These are phyloP conservation scores for Misgurnus mizolepis DNA, from an alignment of 2,113 vertebrate genomes.

Conservation along the genomic window DNA sequence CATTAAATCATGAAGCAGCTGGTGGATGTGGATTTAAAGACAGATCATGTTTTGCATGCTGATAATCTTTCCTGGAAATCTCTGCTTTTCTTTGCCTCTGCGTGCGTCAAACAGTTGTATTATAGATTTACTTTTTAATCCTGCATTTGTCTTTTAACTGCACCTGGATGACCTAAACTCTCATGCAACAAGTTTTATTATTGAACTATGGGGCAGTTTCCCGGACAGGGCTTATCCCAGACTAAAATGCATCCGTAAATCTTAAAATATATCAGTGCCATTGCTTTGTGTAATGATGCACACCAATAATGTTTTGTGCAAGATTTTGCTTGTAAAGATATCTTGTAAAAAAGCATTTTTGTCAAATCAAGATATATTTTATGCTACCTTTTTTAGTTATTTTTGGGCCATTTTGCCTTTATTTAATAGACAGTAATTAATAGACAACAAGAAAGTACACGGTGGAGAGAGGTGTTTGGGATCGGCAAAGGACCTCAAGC, in stretches of 20 bases:
- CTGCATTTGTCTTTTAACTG: constrained; percentile 1
- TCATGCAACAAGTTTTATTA: neutral
- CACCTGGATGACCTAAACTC: neutral
- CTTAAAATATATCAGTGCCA: too few relatives aligned
- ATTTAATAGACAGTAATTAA: too few relatives aligned
- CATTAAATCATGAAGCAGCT: neutral
- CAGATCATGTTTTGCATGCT: neutral
- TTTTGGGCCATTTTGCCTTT: too few relatives aligned
- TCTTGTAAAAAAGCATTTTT: too few relatives aligned
- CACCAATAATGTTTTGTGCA: too few relatives aligned
- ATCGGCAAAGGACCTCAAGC: too few relatives aligned
- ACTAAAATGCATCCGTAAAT: neutral
- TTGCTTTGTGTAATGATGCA: too few relatives aligned
- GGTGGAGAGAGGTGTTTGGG: too few relatives aligned
- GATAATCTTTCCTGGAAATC: constrained; percentile 14
- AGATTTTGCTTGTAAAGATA: too few relatives aligned
- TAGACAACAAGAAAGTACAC: too few relatives aligned
- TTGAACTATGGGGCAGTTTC: neutral
- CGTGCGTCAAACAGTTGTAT: constrained; percentile 16
- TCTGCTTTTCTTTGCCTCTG: constrained; percentile 11
- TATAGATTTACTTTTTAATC: neutral
- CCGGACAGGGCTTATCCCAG: neutral
- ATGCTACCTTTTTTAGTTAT: too few relatives aligned
- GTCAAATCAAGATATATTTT: too few relatives aligned
- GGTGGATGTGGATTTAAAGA: constrained; percentile 5